A percentile compares a stretch with the other conserved stretches of the same genome.
Conservation (phyloP, 2,888 invertebrate genomes). For the Mesochorus sp. region DNA sequence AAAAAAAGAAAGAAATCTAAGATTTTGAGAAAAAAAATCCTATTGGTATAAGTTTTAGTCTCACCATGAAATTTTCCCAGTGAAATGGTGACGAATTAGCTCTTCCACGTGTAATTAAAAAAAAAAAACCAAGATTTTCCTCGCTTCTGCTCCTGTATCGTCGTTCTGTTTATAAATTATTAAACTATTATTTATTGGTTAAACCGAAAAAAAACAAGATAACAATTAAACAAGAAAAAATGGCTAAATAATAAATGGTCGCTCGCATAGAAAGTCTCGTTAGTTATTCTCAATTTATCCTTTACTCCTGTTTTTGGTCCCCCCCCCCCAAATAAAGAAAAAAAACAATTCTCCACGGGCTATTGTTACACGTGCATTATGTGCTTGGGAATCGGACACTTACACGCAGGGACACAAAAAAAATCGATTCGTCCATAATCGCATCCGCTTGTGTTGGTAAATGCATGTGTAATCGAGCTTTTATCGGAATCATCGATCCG, state of each 20-base stretch:
- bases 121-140: slow-evolving; percentile 1
- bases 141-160: slow-evolving; percentile 24
- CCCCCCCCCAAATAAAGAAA: not conserved
- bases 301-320: slow-evolving; percentile 26
- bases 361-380: slow-evolving; percentile 27
- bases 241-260: slow-evolving; percentile 46
- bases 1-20: too few relatives aligned
- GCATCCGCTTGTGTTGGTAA: slow-evolving; percentile 55
- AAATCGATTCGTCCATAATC: slow-evolving; percentile 9
- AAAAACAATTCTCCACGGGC: not conserved
- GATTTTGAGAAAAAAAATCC: too few relatives aligned
- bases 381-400: slow-evolving; percentile 48
- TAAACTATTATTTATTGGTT: slow-evolving; percentile 46
- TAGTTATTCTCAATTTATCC: slow-evolving; percentile 56
- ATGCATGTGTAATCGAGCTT: slow-evolving; percentile 39
- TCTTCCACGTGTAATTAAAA: not conserved
- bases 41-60: too few relatives aligned
- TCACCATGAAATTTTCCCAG: too few relatives aligned
- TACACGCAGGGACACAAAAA: slow-evolving; percentile 28
- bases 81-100: not conserved
- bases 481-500: slow-evolving; percentile 10
- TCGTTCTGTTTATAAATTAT: slow-evolving; percentile 43
- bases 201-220: slow-evolving; percentile 4
- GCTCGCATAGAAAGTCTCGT: slow-evolving; percentile 51
- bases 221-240: slow-evolving; percentile 27